Percentiles rank a stretch among this genome's conserved stretches.
These are phyloP conservation scores for Acomys russatus DNA, from an alignment of 2,797 vertebrate species.

Conservation along the genomic window DNA sequence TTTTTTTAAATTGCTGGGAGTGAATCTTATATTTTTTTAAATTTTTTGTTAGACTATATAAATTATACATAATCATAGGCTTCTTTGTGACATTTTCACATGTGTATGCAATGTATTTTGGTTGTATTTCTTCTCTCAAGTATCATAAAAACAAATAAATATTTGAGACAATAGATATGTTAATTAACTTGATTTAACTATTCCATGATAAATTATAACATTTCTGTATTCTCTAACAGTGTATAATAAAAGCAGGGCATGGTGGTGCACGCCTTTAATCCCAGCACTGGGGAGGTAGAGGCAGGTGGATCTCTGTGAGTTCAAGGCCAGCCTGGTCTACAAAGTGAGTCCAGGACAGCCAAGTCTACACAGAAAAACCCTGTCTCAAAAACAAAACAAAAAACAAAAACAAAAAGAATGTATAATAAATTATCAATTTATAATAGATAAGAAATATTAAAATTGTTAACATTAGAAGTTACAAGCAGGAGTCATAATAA, in stretches of 20 bases:
- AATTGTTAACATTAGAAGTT: conserved; percentile 31
- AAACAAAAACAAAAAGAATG: no score
- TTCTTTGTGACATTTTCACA: background rate
- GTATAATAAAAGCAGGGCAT: no score
- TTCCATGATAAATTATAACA: background rate
- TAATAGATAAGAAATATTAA: background rate
- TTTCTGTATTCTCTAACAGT: no score
- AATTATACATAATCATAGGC: background rate
- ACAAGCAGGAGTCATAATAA: background rate
- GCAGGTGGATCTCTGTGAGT: no score
- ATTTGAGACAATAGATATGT: background rate
- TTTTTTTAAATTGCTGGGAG: background rate
- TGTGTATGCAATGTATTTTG: background rate
- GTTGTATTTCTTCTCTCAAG: background rate
- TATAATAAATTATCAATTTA: background rate
- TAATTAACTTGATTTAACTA: background rate
- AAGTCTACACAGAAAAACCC: no score
- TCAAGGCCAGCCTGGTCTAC: no score
- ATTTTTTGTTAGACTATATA: background rate
- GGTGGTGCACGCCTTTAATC: no score
- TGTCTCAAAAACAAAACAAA: no score
- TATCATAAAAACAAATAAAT: background rate
- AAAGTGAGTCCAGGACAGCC: no score
- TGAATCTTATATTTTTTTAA: background rate
- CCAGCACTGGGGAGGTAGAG: no score